A percentile compares a stretch with the other conserved stretches of the same genome.
Conservation (phyloP, 2,113 vertebrate genomes). For the Mustelus asterias region DNA sequence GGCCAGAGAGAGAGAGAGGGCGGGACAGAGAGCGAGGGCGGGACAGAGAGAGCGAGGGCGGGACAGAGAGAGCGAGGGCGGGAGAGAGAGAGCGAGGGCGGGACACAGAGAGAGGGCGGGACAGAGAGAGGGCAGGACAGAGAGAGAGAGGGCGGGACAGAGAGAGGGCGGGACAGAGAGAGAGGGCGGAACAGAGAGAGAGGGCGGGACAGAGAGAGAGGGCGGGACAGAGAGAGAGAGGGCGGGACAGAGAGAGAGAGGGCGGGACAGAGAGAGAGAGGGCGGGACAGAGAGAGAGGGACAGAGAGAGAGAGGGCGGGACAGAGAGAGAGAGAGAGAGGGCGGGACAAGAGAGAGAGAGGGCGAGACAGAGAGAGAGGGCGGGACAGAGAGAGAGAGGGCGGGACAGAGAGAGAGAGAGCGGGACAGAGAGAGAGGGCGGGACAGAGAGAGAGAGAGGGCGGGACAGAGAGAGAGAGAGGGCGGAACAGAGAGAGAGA, state of each 20-base stretch:
- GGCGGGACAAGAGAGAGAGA: neutral
- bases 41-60: too few species aligned
- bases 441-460: too few species aligned
- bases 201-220: too few species aligned
- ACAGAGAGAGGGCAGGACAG: neutral
- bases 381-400: too few species aligned
- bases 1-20: too few species aligned
- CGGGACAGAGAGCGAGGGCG: neutral
- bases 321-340: neutral
- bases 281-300: too few species aligned
- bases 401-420: neutral
- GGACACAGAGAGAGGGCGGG: neutral
- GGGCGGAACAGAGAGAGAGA: neutral
- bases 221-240: neutral
- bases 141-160: too few species aligned
- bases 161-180: neutral
- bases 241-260: too few species aligned
- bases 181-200: too few species aligned
- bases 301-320: neutral
- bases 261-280: too few species aligned
- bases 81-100: neutral
- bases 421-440: neutral
- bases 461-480: too few species aligned
- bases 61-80: neutral
- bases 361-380: neutral